phyloP scores from a whole-genome alignment of 2,797 vertebrate species.

The Epinephelus coioides region DNA sequence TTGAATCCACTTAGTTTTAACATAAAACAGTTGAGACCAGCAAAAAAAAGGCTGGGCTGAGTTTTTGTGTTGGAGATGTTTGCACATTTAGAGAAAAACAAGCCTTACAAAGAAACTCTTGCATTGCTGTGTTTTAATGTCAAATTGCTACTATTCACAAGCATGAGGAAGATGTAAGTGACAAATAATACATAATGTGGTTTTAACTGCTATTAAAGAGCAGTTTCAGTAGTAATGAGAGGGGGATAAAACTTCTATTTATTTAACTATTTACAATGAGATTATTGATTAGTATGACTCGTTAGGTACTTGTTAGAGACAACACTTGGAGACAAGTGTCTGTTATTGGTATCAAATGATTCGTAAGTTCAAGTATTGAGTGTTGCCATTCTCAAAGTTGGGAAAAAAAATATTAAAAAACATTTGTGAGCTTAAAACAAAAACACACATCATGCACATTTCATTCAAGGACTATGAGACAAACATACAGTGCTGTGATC shows the following conservation, averaged over 20 bases:
- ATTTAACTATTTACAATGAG: conserved; percentile 68
- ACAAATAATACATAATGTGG: conserved; percentile 38
- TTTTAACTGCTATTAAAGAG: conserved; percentile 27
- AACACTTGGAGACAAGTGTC: conserved; percentile 7
- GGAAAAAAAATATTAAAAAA: conserved; percentile 38
- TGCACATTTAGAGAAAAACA: conserved; percentile 9
- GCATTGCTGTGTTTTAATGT: conserved; percentile 62
- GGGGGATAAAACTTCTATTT: conserved; percentile 34
- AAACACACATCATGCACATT: conserved; percentile 69
- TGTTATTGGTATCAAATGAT: conserved; percentile 32
- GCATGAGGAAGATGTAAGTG: conserved; percentile 24
- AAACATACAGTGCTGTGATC: conserved; percentile 40
- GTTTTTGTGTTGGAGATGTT: background rate
- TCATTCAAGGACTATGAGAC: conserved; percentile 46
- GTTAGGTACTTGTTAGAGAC: conserved; percentile 13
- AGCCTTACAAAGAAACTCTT: conserved; percentile 15
- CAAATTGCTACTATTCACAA: conserved; percentile 56
- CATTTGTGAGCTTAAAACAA: conserved; percentile 35
- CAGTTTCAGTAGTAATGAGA: conserved; percentile 15
- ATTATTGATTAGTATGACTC: conserved; percentile 8
- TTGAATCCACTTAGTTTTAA: too few species aligned
- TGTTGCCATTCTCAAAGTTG: conserved; percentile 33
- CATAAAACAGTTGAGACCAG: background rate
- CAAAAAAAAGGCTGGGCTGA: background rate
- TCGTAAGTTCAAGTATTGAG: conserved; percentile 40